Conservation (phyloP, 2,797 vertebrate genomes). For the Brotula barbata region DNA sequence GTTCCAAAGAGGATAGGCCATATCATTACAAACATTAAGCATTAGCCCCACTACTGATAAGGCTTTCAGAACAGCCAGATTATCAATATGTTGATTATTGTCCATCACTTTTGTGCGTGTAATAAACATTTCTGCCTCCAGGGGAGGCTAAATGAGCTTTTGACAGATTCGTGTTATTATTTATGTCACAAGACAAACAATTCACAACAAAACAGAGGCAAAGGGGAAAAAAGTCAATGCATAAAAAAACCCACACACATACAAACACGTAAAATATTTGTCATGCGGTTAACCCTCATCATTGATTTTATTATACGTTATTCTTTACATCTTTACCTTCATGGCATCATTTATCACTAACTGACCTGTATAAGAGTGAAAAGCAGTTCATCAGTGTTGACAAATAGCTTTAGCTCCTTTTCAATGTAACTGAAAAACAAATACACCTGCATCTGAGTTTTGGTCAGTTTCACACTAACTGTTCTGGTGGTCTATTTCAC, state of each 20-base stretch:
- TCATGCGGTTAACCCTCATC: no score
- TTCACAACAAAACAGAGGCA: no score
- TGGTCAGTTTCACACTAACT: constrained; percentile 35
- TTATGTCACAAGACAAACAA: no score
- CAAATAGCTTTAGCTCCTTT: constrained; percentile 19
- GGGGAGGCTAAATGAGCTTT: neutral
- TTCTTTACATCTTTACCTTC: neutral
- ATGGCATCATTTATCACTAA: neutral
- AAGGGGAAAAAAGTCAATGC: no score
- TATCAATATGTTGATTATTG: neutral
- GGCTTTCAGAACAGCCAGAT: no score
- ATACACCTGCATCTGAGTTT: constrained; percentile 52
- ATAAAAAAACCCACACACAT: no score
- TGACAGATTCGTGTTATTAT: neutral
- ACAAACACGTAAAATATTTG: no score
- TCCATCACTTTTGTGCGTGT: neutral
- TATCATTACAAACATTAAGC: no score
- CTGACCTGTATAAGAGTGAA: constrained; percentile 15
- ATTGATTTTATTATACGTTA: no score
- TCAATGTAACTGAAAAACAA: constrained; percentile 52
- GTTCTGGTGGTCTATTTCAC: constrained; percentile 6
- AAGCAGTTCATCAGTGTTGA: constrained; percentile 41
- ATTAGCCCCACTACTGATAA: no score
- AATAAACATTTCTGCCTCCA: neutral
- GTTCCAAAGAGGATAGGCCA: no score